phyloP scores from a whole-genome alignment of 2,113 vertebrate species.

The Cyanoramphus novaezelandiae region DNA sequence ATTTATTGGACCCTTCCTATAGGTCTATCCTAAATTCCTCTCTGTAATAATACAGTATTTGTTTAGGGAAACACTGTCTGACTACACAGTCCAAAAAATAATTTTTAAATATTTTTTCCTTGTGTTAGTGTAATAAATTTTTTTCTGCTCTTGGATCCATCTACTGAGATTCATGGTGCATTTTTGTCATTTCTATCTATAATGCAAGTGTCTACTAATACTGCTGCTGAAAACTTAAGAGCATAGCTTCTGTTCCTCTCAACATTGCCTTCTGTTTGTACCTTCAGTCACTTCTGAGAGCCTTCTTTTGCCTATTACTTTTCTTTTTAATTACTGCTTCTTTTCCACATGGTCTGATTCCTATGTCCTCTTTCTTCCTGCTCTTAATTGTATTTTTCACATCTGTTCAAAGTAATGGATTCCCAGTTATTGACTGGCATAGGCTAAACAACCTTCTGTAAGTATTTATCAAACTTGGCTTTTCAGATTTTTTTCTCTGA shows the following conservation, averaged over 20 bases:
- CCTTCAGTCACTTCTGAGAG: not conserved
- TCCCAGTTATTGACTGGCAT: not conserved
- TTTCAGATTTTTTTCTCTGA: not conserved
- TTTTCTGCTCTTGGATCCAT: not conserved
- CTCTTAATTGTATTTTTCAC: not conserved
- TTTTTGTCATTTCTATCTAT: not conserved
- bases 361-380: not conserved
- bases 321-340: not conserved
- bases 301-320: not conserved
- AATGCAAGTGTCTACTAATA: not conserved
- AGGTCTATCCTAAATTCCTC: not conserved
- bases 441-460: not conserved
- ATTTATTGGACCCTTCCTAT: not conserved
- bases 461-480: not conserved
- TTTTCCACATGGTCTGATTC: not conserved
- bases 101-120: not conserved
- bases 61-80: not conserved
- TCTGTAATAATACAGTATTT: not conserved
- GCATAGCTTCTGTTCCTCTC: not conserved
- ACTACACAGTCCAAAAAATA: not conserved
- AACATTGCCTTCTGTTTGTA: not conserved
- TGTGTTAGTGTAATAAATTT: not conserved
- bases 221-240: not conserved
- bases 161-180: not conserved
- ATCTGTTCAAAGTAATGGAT: not conserved